Percentiles rank a stretch among this genome's conserved stretches.
Conservation (phyloP, 2,113 vertebrate genomes). For the Perca flavescens region DNA sequence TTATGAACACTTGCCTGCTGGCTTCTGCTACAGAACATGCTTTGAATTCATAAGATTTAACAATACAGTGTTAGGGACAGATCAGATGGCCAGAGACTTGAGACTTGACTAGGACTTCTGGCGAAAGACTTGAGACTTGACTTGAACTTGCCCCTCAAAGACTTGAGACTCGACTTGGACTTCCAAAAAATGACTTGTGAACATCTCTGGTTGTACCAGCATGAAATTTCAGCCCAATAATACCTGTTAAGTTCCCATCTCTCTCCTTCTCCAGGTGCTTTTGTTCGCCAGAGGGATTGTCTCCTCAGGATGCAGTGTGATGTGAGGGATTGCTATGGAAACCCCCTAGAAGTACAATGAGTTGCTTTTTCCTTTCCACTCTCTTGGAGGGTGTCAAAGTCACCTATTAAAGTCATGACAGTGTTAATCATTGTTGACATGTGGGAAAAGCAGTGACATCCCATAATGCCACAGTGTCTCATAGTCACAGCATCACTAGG, state of each 20-base stretch:
- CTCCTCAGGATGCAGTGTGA: constrained; percentile 60
- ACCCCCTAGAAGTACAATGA: constrained; percentile 84
- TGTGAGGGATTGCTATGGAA: constrained; percentile 83
- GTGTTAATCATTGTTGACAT: constrained; percentile 44
- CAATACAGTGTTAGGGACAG: too few relatives aligned
- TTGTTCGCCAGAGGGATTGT: constrained; percentile 71
- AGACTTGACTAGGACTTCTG: too few relatives aligned
- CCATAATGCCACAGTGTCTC: constrained; percentile 35
- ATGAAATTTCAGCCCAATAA: constrained; percentile 60
- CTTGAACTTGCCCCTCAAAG: too few relatives aligned
- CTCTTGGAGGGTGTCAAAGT: constrained; percentile 61
- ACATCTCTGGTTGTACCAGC: constrained; percentile 24
- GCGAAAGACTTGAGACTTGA: too few relatives aligned
- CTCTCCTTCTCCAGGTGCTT: constrained; percentile 66
- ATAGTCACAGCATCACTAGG: constrained; percentile 11
- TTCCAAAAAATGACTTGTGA: too few relatives aligned
- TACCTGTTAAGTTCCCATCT: constrained; percentile 60
- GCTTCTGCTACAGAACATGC: too few relatives aligned
- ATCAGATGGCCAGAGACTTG: too few relatives aligned
- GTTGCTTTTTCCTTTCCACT: constrained; percentile 50
- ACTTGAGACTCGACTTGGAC: too few relatives aligned
- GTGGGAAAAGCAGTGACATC: constrained; percentile 12
- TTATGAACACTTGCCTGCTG: too few relatives aligned
- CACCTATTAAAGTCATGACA: constrained; percentile 64
- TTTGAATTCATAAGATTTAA: too few relatives aligned